Evolutionary conservation across 2,113 vertebrate genomes (phyloP).

Genomic region (Scolopax mira): DNA sequence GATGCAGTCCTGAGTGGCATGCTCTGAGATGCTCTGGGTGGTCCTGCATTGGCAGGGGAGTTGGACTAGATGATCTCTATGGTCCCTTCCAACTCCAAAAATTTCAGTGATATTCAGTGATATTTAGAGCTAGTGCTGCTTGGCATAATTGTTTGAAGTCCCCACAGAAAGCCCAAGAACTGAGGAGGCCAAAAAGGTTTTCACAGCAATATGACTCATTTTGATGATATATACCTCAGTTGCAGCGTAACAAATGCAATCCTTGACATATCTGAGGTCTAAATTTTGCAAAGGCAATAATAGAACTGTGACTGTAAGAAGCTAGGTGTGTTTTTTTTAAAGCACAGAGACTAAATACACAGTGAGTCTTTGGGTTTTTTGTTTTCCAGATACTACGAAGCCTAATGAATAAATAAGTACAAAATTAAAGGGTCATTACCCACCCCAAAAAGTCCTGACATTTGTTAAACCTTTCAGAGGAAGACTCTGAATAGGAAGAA

Average conservation of each 20-base stretch:
- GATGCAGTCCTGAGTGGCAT: too few species aligned
- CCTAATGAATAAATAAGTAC: conserved; percentile 56
- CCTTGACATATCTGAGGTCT: not conserved
- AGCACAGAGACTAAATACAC: not conserved
- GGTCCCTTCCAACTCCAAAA: too few species aligned
- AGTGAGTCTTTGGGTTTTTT: not conserved
- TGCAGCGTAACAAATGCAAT: not conserved
- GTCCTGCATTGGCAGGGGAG: too few species aligned
- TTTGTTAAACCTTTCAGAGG: conserved; percentile 58
- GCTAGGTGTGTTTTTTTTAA: not conserved
- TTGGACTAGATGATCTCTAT: too few species aligned
- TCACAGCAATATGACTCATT: not conserved
- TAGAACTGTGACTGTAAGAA: not conserved
- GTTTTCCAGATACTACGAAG: not conserved
- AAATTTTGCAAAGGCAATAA: not conserved
- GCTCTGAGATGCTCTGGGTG: too few species aligned
- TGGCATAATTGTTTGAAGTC: not conserved
- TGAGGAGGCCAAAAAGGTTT: not conserved
- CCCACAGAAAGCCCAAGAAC: not conserved
- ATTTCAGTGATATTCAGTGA: too few species aligned
- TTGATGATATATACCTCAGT: not conserved
- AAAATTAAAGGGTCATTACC: conserved; percentile 61
- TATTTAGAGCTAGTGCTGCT: not conserved
- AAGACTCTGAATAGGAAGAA: conserved; percentile 22
- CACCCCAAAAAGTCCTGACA: conserved; percentile 10